Evolutionary conservation across 2,113 vertebrate genomes (phyloP).

Genomic region (Pygoscelis adeliae): DNA sequence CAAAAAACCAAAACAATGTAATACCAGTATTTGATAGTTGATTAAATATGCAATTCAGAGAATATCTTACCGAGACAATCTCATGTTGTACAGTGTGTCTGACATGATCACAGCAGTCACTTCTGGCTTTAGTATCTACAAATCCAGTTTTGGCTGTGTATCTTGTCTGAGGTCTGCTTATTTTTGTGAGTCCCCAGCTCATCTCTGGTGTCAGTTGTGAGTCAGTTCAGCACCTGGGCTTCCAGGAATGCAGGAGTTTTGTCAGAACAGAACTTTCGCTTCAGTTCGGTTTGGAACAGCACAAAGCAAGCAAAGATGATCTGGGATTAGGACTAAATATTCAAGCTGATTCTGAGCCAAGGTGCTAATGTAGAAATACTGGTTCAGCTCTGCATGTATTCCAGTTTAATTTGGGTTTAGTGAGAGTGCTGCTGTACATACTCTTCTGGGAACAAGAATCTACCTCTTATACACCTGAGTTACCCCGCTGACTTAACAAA

Average conservation of each 20-base stretch:
- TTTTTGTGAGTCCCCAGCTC: neutral
- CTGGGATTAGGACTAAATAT: neutral
- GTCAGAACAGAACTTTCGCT: neutral
- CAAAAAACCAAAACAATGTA: neutral
- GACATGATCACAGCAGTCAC: neutral
- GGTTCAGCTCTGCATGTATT: neutral
- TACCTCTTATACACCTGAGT: neutral
- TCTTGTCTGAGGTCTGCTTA: neutral
- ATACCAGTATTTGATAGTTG: neutral
- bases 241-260: neutral
- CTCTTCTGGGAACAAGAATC: neutral
- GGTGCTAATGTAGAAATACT: slow-evolving; percentile 7
- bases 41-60: neutral
- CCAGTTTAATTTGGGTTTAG: neutral
- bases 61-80: neutral
- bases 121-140: neutral
- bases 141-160: neutral
- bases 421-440: neutral
- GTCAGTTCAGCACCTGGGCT: neutral
- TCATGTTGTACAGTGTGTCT: neutral
- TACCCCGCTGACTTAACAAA: neutral
- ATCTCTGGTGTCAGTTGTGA: neutral
- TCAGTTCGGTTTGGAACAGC: neutral
- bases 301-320: neutral
- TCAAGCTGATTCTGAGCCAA: slow-evolving; percentile 16